A percentile compares a stretch with the other conserved stretches of the same genome.
Conservation (phyloP, 2,888 invertebrate species). For the Neoitamus cyanurus region DNA sequence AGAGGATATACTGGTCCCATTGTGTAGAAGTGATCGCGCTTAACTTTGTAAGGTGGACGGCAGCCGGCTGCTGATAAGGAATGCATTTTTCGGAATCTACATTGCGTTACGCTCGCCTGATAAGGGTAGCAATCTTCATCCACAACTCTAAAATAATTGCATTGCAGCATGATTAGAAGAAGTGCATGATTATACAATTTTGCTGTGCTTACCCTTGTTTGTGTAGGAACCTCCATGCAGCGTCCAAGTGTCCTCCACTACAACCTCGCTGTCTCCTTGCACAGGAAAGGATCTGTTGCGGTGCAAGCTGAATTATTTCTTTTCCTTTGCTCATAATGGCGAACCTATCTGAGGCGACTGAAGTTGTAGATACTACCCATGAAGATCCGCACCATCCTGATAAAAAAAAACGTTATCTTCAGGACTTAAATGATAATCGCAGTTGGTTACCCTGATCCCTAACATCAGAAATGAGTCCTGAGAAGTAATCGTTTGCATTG, state of each 20-base stretch:
- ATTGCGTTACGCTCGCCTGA: slow-evolving; percentile 71
- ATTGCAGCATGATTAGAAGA: background rate
- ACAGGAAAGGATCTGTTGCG: slow-evolving; percentile 90
- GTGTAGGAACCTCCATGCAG: slow-evolving; percentile 90
- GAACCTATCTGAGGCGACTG: slow-evolving; percentile 83
- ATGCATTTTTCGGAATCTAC: slow-evolving; percentile 70
- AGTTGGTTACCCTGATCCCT: slow-evolving; percentile 75
- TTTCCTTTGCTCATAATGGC: slow-evolving; percentile 86
- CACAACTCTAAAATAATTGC: slow-evolving; percentile 73
- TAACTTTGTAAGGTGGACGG: slow-evolving; percentile 65
- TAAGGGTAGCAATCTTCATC: slow-evolving; percentile 90
- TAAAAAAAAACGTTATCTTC: background rate
- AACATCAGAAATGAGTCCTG: slow-evolving; percentile 75
- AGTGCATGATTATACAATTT: background rate
- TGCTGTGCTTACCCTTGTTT: slow-evolving; percentile 73
- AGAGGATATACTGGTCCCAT: slow-evolving; percentile 83
- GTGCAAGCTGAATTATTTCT: slow-evolving; percentile 78
- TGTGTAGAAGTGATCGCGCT: slow-evolving; percentile 74
- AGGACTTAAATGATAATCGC: background rate
- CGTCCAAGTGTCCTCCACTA: slow-evolving; percentile 87
- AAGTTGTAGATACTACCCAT: slow-evolving; percentile 91
- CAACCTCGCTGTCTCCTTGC: slow-evolving; percentile 85
- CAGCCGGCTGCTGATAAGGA: slow-evolving; percentile 70
- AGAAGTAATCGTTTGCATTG: slow-evolving; percentile 83
- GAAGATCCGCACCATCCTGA: slow-evolving; percentile 82